A percentile compares a stretch with the other conserved stretches of the same genome.
Evolutionary conservation across 2,797 vertebrate species (phyloP).

Genomic region (Falco rusticolus): DNA sequence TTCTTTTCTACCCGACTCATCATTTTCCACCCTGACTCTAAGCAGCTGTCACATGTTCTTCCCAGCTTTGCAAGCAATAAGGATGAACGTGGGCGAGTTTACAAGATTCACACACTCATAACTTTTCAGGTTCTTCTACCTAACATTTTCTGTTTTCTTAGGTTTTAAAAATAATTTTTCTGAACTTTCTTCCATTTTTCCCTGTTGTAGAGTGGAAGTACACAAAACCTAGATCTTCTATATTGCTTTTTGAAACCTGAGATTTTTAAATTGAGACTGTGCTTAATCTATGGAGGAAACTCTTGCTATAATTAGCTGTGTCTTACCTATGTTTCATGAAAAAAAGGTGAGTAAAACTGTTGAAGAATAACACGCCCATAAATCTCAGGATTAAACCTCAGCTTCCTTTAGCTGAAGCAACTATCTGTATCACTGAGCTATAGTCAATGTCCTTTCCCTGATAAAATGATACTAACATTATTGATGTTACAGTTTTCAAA

Average conservation of each 20-base stretch:
- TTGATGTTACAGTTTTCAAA: not conserved
- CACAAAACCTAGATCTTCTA: not conserved
- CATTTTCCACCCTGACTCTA: conserved; percentile 19
- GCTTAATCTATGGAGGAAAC: not conserved
- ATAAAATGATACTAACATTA: not conserved
- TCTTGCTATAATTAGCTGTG: not conserved
- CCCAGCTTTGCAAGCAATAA: conserved; percentile 31
- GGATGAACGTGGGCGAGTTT: not conserved
- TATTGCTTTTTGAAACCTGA: not conserved
- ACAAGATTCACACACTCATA: conserved; percentile 14
- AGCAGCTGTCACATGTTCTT: conserved; percentile 51
- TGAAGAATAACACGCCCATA: not conserved
- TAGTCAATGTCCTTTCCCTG: not conserved
- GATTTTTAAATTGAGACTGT: not conserved
- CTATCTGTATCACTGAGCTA: not conserved
- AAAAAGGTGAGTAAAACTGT: not conserved
- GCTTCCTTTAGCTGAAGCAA: not conserved
- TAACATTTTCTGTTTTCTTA: not conserved
- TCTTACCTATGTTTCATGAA: not conserved
- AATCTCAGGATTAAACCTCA: not conserved
- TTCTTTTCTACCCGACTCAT: conserved; percentile 23
- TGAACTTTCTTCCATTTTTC: not conserved
- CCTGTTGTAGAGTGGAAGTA: not conserved
- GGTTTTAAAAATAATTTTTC: not conserved
- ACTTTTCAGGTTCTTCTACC: conserved; percentile 12